These are phyloP conservation scores for Saccopteryx bilineata DNA, from an alignment of 2,113 vertebrate genomes.

Conservation along the genomic window DNA sequence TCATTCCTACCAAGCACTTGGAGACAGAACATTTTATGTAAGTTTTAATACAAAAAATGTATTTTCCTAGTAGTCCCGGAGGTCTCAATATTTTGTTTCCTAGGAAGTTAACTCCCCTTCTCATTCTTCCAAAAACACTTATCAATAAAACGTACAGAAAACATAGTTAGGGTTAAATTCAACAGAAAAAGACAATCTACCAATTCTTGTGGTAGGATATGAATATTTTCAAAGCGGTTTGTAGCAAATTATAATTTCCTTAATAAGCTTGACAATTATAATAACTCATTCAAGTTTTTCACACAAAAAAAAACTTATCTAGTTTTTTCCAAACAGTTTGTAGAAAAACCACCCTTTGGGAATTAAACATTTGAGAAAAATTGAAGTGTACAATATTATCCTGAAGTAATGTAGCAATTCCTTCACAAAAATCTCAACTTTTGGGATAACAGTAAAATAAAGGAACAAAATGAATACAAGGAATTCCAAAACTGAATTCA, in stretches of 20 bases:
- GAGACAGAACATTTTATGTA: conserved; percentile 4
- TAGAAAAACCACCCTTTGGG: not conserved
- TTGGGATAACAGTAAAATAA: conserved; percentile 1
- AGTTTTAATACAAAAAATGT: not conserved
- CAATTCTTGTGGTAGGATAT: not conserved
- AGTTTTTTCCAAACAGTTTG: conserved; percentile 8
- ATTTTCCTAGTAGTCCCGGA: not conserved
- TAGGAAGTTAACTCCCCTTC: not conserved
- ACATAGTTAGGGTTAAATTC: not conserved
- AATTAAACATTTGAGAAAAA: conserved; percentile 41
- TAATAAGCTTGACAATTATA: not conserved
- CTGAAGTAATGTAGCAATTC: not conserved
- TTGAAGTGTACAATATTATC: not conserved
- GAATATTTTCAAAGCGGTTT: not conserved
- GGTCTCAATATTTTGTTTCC: conserved; percentile 48
- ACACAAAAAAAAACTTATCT: not conserved
- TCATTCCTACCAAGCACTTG: not conserved
- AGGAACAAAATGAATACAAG: not conserved
- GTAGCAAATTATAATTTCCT: conserved; percentile 37
- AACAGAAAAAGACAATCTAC: conserved; percentile 40
- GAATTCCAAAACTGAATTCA: not conserved
- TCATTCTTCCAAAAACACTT: not conserved
- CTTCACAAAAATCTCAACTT: not conserved
- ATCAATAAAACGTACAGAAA: conserved; percentile 11
- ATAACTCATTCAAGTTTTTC: not conserved